These are phyloP conservation scores for Hirtodrosophila histrioides DNA, from an alignment of 2,888 invertebrate genomes.

Conservation along the genomic window DNA sequence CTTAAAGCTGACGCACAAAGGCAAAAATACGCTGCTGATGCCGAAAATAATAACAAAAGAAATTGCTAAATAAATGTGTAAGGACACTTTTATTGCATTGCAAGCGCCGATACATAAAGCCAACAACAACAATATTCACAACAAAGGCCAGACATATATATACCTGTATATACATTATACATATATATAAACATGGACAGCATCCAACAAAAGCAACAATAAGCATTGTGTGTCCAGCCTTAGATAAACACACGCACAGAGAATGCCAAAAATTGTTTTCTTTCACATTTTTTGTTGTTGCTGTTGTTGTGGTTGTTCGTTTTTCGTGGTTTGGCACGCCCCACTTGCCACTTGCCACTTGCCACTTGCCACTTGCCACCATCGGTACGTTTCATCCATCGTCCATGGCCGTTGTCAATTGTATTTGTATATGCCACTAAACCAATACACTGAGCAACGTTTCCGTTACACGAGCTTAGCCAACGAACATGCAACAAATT, in stretches of 20 bases:
- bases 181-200: slow-evolving; percentile 27
- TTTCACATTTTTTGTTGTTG: slow-evolving; percentile 5
- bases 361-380: slow-evolving; percentile 22
- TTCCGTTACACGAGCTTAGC: slow-evolving; percentile 65
- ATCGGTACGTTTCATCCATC: slow-evolving; percentile 13
- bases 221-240: slow-evolving; percentile 64
- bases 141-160: slow-evolving; percentile 67
- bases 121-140: slow-evolving; percentile 21
- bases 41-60: slow-evolving; percentile 76
- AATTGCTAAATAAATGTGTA: slow-evolving; percentile 81
- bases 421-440: slow-evolving; percentile 62
- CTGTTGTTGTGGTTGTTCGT: not conserved
- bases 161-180: slow-evolving; percentile 12
- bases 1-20: slow-evolving; percentile 66
- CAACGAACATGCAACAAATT: slow-evolving; percentile 79
- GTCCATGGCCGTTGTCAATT: slow-evolving; percentile 63
- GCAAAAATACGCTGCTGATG: slow-evolving; percentile 56
- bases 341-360: slow-evolving; percentile 28
- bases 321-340: slow-evolving; percentile 51
- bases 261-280: slow-evolving; percentile 44
- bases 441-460: slow-evolving; percentile 67
- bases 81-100: slow-evolving; percentile 79
- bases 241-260: slow-evolving; percentile 55
- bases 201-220: slow-evolving; percentile 61
- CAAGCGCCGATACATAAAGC: slow-evolving; percentile 44